phyloP scores from a whole-genome alignment of 2,888 invertebrate species.

The Pristionchus arcanus region DNA sequence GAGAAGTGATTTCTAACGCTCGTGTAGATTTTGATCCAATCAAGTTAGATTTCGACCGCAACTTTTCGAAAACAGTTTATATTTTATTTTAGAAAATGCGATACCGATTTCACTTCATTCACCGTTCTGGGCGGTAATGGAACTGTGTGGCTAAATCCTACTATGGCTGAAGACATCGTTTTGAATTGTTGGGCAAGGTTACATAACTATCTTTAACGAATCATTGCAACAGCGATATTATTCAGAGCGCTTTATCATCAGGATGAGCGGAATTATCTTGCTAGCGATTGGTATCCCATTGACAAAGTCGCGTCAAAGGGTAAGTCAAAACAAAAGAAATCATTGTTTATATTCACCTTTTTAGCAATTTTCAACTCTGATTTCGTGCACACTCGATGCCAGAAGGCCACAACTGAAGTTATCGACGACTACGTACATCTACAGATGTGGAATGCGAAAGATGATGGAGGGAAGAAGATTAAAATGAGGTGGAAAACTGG shows the following conservation, averaged over 20 bases:
- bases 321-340: not conserved
- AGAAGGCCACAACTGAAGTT: not conserved
- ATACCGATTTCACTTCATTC: not conserved
- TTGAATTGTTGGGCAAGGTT: slow-evolving; percentile 34
- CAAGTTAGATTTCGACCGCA: not conserved
- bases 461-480: not conserved
- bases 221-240: not conserved
- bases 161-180: not conserved
- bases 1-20: not conserved
- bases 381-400: slow-evolving; percentile 38
- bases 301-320: not conserved
- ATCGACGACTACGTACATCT: slow-evolving; percentile 32
- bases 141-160: slow-evolving; percentile 22
- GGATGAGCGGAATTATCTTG: not conserved
- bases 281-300: not conserved
- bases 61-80: not conserved
- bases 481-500: not conserved
- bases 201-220: not conserved
- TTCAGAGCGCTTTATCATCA: not conserved
- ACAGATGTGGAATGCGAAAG: slow-evolving; percentile 40
- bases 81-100: slow-evolving; percentile 38
- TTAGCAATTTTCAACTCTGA: slow-evolving; percentile 29
- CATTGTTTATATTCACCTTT: not conserved
- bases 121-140: slow-evolving; percentile 43
- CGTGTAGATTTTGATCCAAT: slow-evolving; percentile 27